Conservation (phyloP, 2,797 vertebrate species). For the Sebastes variabilis region DNA sequence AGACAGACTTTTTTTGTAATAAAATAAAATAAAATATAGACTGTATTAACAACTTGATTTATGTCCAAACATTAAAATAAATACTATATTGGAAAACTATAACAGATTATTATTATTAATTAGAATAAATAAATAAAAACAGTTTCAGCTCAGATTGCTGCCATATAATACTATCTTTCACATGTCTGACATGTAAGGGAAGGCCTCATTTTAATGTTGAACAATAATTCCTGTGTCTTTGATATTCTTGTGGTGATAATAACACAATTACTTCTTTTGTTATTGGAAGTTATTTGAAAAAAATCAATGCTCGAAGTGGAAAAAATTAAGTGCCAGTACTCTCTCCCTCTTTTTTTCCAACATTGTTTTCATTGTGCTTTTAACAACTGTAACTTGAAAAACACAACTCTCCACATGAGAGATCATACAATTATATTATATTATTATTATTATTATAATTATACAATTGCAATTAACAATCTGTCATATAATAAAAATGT, state of each 20-base stretch:
- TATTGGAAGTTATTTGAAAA: not conserved
- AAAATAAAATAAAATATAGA: not conserved
- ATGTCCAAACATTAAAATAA: not conserved
- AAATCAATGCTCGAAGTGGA: too few species aligned
- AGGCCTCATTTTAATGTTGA: not conserved
- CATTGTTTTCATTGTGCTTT: too few species aligned
- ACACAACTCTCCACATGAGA: too few species aligned
- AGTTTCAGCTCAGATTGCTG: not conserved
- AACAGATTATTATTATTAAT: not conserved
- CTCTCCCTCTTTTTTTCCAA: too few species aligned
- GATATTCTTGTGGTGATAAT: not conserved
- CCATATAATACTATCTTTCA: fast-evolving
- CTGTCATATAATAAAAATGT: too few species aligned
- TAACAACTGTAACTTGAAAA: too few species aligned
- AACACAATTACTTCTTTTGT: not conserved
- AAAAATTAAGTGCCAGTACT: too few species aligned
- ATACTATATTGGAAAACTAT: not conserved
- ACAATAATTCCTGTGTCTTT: not conserved
- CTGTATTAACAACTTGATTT: not conserved
- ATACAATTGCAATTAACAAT: too few species aligned
- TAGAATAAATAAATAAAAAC: not conserved
- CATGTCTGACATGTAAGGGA: not conserved
- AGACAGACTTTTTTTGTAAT: not conserved
- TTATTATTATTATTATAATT: too few species aligned
- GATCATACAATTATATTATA: too few species aligned